These are phyloP conservation scores for Phalloptychus januarius DNA, from an alignment of 2,797 vertebrate genomes.

Conservation along the genomic window DNA sequence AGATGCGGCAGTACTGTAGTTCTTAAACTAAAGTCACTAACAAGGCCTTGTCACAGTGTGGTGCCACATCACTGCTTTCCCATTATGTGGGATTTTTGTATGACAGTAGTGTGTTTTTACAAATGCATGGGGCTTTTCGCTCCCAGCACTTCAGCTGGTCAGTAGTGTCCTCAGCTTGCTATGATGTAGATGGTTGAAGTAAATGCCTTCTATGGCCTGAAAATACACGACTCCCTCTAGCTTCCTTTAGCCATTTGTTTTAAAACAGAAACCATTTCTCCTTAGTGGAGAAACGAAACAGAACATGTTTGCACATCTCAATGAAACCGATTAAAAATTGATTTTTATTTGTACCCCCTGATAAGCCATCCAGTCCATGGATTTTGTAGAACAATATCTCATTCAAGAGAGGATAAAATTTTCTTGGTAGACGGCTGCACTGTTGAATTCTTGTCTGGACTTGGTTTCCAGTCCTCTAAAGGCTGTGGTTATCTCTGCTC, in stretches of 20 bases:
- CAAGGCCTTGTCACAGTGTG: constrained; percentile 73
- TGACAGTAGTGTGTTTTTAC: constrained; percentile 72
- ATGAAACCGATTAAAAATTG: not conserved
- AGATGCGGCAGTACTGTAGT: constrained; percentile 56
- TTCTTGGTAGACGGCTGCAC: not conserved
- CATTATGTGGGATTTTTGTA: constrained; percentile 72
- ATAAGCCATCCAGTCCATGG: not conserved
- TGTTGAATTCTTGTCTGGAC: not conserved
- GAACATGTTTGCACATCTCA: constrained; percentile 11
- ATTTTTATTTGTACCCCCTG: not conserved
- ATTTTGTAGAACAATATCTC: not conserved
- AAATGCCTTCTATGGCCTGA: no score
- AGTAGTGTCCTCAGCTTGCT: constrained; percentile 54
- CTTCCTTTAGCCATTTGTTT: no score
- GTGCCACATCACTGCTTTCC: constrained; percentile 73
- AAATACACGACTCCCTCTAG: no score
- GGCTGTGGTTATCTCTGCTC: not conserved
- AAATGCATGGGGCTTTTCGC: constrained; percentile 44
- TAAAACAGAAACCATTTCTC: constrained; percentile 39
- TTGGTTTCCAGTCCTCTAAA: not conserved
- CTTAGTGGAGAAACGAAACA: no score
- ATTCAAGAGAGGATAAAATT: not conserved
- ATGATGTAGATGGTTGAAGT: no score
- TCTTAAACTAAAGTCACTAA: constrained; percentile 76
- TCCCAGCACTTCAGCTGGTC: constrained; percentile 52